phyloP scores from a whole-genome alignment of 2,797 vertebrate genomes.

The Calcarius lapponicus region DNA sequence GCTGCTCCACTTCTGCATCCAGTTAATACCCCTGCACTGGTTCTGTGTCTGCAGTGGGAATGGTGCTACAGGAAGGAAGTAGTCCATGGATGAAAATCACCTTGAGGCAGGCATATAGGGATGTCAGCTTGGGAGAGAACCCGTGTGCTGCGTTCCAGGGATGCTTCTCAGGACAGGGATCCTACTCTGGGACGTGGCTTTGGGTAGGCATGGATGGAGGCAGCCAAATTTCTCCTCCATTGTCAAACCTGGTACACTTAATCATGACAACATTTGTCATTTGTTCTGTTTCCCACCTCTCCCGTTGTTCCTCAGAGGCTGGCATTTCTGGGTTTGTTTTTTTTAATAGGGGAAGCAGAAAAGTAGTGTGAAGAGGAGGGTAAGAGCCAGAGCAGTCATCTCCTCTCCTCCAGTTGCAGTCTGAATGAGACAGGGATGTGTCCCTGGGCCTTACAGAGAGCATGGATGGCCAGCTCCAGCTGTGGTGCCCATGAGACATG shows the following conservation, averaged over 20 bases:
- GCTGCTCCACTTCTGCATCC: neutral
- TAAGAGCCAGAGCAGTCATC: neutral
- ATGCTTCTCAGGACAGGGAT: neutral
- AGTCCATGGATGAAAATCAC: neutral
- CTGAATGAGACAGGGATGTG: fast-evolving
- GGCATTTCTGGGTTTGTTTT: neutral
- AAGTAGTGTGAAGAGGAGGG: neutral
- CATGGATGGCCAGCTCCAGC: neutral
- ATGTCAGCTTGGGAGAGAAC: neutral
- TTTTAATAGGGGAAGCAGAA: neutral
- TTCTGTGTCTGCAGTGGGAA: neutral
- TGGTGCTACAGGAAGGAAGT: neutral
- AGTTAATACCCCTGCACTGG: neutral
- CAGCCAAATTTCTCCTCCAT: neutral
- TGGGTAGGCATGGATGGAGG: neutral
- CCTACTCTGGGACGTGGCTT: neutral
- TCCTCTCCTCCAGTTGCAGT: neutral
- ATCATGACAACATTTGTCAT: neutral
- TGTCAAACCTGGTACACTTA: neutral
- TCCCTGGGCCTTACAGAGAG: neutral
- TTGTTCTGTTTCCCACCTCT: neutral
- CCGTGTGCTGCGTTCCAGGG: fast-evolving
- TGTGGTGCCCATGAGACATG: neutral
- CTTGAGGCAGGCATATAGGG: fast-evolving
- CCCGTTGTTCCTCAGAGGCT: neutral